Evolutionary conservation across 2,797 vertebrate genomes (phyloP).

Genomic region (Thunnus albacares): DNA sequence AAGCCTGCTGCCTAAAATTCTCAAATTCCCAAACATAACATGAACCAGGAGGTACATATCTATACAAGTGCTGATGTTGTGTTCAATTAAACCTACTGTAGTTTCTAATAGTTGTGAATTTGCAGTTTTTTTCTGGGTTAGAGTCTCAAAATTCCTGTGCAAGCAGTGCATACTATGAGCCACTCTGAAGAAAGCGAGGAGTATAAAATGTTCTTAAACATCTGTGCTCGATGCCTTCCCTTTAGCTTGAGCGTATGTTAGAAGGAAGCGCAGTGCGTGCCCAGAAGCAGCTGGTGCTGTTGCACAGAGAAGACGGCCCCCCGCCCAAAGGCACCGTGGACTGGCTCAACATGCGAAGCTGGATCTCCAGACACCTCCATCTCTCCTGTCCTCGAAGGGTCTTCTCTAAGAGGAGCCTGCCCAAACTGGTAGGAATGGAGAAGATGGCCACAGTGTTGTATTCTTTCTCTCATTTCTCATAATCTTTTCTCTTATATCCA

Average conservation of each 20-base stretch:
- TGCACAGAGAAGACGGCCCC: conserved; percentile 93
- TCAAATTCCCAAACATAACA: background rate
- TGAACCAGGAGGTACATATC: background rate
- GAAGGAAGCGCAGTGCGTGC: conserved; percentile 94
- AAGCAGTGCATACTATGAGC: background rate
- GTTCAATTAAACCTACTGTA: background rate
- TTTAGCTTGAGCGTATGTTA: conserved; percentile 94
- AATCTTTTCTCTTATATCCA: background rate
- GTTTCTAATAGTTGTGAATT: background rate
- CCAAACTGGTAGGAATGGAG: conserved; percentile 89
- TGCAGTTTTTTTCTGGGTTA: conserved; percentile 4
- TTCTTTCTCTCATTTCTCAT: background rate
- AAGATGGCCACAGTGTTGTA: background rate
- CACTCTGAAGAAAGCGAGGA: conserved; percentile 1
- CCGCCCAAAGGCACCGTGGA: conserved; percentile 91
- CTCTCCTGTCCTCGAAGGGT: conserved; percentile 93
- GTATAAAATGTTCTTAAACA: conserved; percentile 39
- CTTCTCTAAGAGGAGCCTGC: conserved; percentile 92
- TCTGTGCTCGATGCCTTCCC: conserved; percentile 33
- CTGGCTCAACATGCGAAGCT: conserved; percentile 97
- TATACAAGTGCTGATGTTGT: background rate
- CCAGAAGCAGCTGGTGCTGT: conserved; percentile 94
- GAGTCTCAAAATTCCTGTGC: conserved; percentile 5
- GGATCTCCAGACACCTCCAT: conserved; percentile 96
- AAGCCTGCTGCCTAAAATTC: background rate